Evolutionary conservation across 1,140 invertebrate species (phyloP).

Genomic region (Neotoxoptera formosana): DNA sequence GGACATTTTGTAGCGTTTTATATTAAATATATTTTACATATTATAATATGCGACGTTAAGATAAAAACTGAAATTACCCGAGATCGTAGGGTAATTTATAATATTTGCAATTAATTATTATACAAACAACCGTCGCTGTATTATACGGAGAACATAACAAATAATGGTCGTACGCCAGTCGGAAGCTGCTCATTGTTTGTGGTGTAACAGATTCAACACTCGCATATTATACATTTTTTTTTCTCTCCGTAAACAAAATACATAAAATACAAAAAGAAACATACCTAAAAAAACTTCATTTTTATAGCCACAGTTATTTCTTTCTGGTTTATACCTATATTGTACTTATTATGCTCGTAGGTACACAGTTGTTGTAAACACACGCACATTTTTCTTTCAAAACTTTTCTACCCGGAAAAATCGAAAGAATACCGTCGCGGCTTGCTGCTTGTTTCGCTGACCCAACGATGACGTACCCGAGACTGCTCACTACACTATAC

Average conservation of each 20-base stretch:
- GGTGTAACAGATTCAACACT: conserved; percentile 3
- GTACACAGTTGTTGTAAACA: not conserved
- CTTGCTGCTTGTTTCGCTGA: not conserved
- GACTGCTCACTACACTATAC: not conserved
- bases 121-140: not conserved
- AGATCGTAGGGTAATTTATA: not conserved
- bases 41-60: not conserved
- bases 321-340: not conserved
- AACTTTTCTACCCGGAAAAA: not conserved
- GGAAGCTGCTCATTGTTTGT: conserved; percentile 29
- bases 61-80: conserved; percentile 12
- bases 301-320: not conserved
- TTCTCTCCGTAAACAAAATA: not conserved
- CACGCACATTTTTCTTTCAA: not conserved
- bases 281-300: not conserved
- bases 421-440: not conserved
- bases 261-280: not conserved
- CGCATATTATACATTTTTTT: not conserved
- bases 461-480: not conserved
- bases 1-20: not conserved
- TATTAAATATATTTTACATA: not conserved
- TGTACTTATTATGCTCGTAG: not conserved
- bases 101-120: conserved; percentile 24
- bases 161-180: not conserved
- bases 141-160: not conserved